Evolutionary conservation across 2,797 vertebrate species (phyloP), one percentile per base, ranked within the genome.

Genomic region (Etheostoma nigrum): DNA sequence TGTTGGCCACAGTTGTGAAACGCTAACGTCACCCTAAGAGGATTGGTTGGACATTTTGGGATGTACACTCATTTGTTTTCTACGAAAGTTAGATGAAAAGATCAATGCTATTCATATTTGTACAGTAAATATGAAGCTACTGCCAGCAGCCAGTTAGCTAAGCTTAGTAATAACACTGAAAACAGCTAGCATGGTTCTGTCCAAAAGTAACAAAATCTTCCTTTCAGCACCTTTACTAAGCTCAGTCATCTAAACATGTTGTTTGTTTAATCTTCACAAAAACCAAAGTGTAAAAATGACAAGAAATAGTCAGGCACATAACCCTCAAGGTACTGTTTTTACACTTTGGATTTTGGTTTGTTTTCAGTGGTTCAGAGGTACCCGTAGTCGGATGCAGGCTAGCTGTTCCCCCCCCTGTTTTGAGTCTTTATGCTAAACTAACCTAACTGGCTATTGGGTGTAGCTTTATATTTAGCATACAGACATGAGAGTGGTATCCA

Each of bases 1-100:
- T 58, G 18, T 74, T 45, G 44, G 64, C 21, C 59, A 61, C 36
- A 67, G 33, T 61, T 58, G 6, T 63, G 44, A 74, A 67, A 73
- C 63, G 59, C 19, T 78, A 62, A 57, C 23, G 48, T 55, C 6
- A 27, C 21, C 58, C 23, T 59, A 21, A n/a, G 4, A 67, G 21
- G 30, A 74, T 51, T 53, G 18, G 15, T 79, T 27, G 4, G 14
- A 58, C 30, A 27, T 49, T 74, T 57, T 25, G 45, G 18, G n/a
- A 76, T 44, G 60, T 72, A 18, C 10, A 4, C 44, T 52, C 19
- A 53, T 54, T 84, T 27, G 6, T 8, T 33, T 64, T 61, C 42
- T 53, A 40, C 6, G 4, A 64, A 7, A 23, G n/a, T 44, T 44
- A 19, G 30, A 40, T 73, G 27, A 53, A 23, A 30, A 45, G 33